A percentile compares a stretch with the other conserved stretches of the same genome.
These are phyloP conservation scores for Perca flavescens DNA, from an alignment of 2,113 vertebrate species.

Conservation along the genomic window DNA sequence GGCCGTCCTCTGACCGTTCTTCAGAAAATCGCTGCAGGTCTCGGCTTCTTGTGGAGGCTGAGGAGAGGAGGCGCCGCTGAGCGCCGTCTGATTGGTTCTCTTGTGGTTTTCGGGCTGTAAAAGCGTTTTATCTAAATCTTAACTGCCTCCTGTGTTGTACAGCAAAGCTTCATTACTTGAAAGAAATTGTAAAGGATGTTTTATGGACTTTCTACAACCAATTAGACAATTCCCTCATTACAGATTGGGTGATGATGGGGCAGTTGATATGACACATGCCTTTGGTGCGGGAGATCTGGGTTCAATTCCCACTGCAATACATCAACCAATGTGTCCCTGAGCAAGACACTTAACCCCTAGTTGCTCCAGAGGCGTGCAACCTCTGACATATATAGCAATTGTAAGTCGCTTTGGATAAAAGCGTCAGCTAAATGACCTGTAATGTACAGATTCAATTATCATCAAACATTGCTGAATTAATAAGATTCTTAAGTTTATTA, in stretches of 20 bases:
- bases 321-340: too few relatives aligned
- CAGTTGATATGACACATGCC: too few relatives aligned
- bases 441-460: slow-evolving; percentile 19
- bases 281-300: too few relatives aligned
- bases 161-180: slow-evolving; percentile 37
- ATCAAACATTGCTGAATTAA: slow-evolving; percentile 21
- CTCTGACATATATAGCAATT: too few relatives aligned
- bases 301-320: too few relatives aligned
- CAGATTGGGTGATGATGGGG: too few relatives aligned
- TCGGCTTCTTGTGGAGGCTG: neutral
- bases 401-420: too few relatives aligned
- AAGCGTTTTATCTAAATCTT: slow-evolving; percentile 33
- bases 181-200: slow-evolving; percentile 26
- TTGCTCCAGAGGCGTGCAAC: too few relatives aligned
- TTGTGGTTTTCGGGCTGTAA: slow-evolving; percentile 21
- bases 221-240: neutral
- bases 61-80: neutral
- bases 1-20: neutral
- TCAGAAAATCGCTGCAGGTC: slow-evolving; percentile 20
- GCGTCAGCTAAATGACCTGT: too few relatives aligned
- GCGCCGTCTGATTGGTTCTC: slow-evolving; percentile 12
- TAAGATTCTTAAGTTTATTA: slow-evolving; percentile 20
- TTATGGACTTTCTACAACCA: slow-evolving; percentile 17
- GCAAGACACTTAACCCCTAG: too few relatives aligned
- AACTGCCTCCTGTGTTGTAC: slow-evolving; percentile 23